phyloP scores from a whole-genome alignment of 2,113 vertebrate species.

The Ciconia maguari region DNA sequence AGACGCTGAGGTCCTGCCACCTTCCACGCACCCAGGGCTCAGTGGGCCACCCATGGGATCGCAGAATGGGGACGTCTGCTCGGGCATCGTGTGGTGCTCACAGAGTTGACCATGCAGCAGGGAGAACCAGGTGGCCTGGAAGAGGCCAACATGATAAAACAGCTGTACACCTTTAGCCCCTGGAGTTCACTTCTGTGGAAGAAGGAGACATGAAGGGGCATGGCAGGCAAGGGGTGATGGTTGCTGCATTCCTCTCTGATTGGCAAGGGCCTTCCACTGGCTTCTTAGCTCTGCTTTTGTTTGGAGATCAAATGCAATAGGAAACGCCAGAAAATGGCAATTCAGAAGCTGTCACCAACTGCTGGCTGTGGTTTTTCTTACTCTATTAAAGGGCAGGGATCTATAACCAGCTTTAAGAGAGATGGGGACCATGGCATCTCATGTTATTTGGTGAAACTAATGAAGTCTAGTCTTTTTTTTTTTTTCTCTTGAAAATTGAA shows the following conservation, averaged over 20 bases:
- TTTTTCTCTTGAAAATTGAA: slow-evolving; percentile 13
- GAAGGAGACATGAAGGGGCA: background rate
- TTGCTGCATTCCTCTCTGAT: background rate
- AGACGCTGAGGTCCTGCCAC: background rate
- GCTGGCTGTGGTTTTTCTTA: background rate
- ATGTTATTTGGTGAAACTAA: slow-evolving; percentile 13
- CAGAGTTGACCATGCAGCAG: background rate
- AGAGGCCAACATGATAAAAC: background rate
- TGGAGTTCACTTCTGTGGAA: background rate
- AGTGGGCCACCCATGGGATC: too few relatives aligned
- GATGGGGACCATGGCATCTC: background rate
- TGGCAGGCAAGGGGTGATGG: background rate
- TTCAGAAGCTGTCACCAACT: background rate
- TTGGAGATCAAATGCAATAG: background rate
- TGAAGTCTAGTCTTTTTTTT: background rate
- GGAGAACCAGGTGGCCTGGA: background rate
- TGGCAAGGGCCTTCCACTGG: background rate
- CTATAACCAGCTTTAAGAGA: background rate
- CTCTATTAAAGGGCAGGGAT: background rate
- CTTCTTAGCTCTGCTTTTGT: background rate
- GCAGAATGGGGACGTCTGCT: background rate
- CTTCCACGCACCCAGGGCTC: background rate
- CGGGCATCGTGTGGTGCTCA: background rate
- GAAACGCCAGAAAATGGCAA: background rate
- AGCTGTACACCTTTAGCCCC: background rate